A percentile compares a stretch with the other conserved stretches of the same genome.
Evolutionary conservation across 2,888 invertebrate species (phyloP).

Genomic region (Melipona beecheii): DNA sequence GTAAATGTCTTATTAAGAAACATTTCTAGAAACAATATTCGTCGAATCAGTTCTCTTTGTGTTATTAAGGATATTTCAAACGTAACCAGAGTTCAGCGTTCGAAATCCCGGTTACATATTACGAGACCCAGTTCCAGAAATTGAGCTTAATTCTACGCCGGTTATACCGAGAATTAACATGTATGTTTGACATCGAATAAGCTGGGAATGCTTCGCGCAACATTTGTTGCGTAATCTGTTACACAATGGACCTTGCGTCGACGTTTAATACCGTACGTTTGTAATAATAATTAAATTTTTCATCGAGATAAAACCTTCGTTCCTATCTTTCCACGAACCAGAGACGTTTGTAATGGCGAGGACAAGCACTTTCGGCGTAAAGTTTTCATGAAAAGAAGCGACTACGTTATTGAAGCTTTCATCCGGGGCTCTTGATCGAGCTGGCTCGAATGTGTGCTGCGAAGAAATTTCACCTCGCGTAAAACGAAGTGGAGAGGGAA

Average conservation of each 20-base stretch:
- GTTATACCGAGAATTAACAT: constrained; percentile 14
- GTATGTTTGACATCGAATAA: not conserved
- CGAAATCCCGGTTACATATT: not conserved
- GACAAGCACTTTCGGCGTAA: not conserved
- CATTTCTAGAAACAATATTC: not conserved
- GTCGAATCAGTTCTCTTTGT: not conserved
- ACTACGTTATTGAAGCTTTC: constrained; percentile 4
- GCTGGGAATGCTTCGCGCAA: constrained; percentile 20
- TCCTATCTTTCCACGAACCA: not conserved
- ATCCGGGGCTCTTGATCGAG: not conserved
- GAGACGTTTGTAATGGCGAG: not conserved
- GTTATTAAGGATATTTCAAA: too few relatives aligned
- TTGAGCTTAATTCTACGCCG: not conserved
- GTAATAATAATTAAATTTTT: not conserved
- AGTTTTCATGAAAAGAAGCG: not conserved
- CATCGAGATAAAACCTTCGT: too few relatives aligned
- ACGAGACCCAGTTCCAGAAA: not conserved
- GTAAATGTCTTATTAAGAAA: not conserved
- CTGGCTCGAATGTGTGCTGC: not conserved
- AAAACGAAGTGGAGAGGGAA: not conserved
- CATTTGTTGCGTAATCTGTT: constrained; percentile 15
- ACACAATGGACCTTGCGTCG: not conserved
- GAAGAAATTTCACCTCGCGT: not conserved
- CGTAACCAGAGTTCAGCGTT: not conserved
- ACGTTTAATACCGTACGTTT: not conserved